Evolutionary conservation across 2,113 vertebrate genomes (phyloP).

Genomic region (Eclectus roratus): DNA sequence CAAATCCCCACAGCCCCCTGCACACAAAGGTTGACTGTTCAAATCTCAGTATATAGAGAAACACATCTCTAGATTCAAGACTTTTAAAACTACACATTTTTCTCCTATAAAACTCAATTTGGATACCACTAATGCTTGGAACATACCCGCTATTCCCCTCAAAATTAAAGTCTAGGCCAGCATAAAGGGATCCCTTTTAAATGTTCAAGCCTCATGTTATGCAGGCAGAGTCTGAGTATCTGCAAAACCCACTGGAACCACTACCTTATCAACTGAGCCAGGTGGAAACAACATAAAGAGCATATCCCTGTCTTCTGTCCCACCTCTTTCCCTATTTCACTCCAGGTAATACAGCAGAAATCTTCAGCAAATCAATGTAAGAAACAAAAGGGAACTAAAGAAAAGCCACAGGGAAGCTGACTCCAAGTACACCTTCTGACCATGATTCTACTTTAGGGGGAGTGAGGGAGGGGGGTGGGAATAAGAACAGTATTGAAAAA

Average conservation of each 20-base stretch:
- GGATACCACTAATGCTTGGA: neutral
- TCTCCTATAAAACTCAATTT: neutral
- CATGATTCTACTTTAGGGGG: fast-evolving
- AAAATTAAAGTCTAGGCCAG: neutral
- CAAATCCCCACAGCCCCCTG: neutral
- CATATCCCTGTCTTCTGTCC: neutral
- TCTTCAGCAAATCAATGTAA: neutral
- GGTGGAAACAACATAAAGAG: neutral
- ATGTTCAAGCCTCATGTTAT: neutral
- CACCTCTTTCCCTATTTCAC: neutral
- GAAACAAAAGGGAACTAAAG: neutral
- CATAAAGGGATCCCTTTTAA: neutral
- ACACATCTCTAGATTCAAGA: neutral
- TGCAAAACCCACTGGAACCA: neutral
- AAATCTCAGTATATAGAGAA: neutral
- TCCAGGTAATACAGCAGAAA: neutral
- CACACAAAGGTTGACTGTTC: fast-evolving
- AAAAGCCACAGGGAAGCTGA: neutral
- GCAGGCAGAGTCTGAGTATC: neutral
- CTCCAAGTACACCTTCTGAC: neutral
- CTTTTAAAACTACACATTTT: neutral
- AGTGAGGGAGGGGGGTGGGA: neutral
- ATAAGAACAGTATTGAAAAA: neutral
- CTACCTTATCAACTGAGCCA: neutral
- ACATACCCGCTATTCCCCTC: neutral